A percentile compares a stretch with the other conserved stretches of the same genome.
Evolutionary conservation across 2,797 vertebrate species (phyloP).

Genomic region (Cryptoprocta ferox): DNA sequence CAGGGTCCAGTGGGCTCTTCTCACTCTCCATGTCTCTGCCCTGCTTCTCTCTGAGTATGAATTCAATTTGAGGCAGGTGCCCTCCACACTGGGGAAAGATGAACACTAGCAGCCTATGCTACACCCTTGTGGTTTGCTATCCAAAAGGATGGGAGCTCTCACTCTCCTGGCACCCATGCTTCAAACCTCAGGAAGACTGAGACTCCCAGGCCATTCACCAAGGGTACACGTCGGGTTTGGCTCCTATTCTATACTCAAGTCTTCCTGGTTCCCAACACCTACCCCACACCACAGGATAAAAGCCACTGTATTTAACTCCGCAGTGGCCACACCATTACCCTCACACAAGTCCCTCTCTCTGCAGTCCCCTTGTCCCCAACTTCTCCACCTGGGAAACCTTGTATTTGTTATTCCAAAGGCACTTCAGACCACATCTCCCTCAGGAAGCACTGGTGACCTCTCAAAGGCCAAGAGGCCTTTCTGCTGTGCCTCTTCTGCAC

Average conservation of each 20-base stretch:
- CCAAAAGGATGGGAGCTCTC: neutral
- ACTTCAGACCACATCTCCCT: neutral
- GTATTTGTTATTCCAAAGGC: neutral
- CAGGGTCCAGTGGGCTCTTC: neutral
- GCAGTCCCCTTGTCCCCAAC: neutral
- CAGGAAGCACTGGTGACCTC: neutral
- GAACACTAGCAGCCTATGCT: neutral
- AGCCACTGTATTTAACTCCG: neutral
- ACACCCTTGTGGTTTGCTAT: neutral
- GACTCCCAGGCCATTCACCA: neutral
- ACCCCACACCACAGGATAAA: neutral
- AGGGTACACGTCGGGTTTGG: neutral
- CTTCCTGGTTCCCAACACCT: neutral
- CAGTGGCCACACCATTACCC: neutral
- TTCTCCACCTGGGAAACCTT: neutral
- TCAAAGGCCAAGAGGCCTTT: neutral
- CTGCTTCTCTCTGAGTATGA: neutral
- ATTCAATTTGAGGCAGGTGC: neutral
- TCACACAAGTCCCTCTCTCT: neutral
- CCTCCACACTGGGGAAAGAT: neutral
- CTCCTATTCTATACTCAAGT: neutral
- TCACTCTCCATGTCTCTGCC: neutral
- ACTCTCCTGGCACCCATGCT: neutral
- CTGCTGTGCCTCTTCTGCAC: neutral
- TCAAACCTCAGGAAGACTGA: constrained; percentile 24